Evolutionary conservation across 2,888 invertebrate genomes (phyloP), one percentile per base, ranked within the genome.

Genomic region (Eupeodes latifasciatus): DNA sequence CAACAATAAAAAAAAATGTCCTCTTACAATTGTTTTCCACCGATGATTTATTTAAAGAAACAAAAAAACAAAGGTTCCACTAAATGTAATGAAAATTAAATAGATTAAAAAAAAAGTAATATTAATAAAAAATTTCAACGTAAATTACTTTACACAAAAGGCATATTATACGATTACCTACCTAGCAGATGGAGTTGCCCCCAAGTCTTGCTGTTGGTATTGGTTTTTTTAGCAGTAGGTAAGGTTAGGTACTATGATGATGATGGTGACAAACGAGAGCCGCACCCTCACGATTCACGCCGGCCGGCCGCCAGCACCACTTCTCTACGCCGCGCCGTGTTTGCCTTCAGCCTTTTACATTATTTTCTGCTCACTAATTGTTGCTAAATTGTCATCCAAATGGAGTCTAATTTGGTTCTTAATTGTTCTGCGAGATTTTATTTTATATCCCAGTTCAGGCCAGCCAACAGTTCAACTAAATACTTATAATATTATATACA

Each of bases 401-500:
- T 72, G 76, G 34, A 80, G 64, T 83, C 83, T 80, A 79, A 86
- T 83, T 82, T 76, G 40, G 66, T 59, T 75, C 61, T 83, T 83
- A 80, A 83, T 83, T 83, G 86, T 87, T 66, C 14, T 36, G 72
- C 66, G 75, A 59, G 79, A 83, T 87, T 87, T 83, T 71, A 86
- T 64, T 49, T 47, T 55, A 71, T 71, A 19, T 11, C 61, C 2
- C 14, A 51, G 14, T 2, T 16, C 19, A 55, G 40, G 5, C 40
- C 40, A 40, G 40, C 40, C 40, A 40, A 40, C 40, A 27, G 27
- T 3, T 3, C 27, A 40, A 40, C 40, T 40, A 3, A 40, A 40
- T 40, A 40, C 40, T 40, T 2, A 27, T 2, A 27, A 1, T 27
- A n/a, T n/a, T n/a, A n/a, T n/a, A n/a, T n/a, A n/a, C n/a, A 27